Evolutionary conservation across 2,888 invertebrate species (phyloP).

Genomic region (Amorpha juglandis): DNA sequence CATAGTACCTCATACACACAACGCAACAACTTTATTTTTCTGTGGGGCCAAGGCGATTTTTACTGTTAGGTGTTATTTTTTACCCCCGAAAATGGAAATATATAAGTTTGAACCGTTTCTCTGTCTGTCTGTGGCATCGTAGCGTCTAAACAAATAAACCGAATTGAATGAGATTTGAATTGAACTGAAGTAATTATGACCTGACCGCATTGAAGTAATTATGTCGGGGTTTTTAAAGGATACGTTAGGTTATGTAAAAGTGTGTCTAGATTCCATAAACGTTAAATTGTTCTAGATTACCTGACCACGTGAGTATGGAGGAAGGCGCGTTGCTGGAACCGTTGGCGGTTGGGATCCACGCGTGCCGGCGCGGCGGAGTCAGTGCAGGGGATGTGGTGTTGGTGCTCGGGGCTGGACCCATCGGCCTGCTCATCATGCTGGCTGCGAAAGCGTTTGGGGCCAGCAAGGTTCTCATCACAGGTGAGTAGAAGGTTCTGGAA

Average conservation of each 20-base stretch:
- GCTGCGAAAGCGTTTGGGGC: conserved; percentile 95
- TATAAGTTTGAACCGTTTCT: too few species aligned
- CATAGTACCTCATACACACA: too few species aligned
- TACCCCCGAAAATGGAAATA: too few species aligned
- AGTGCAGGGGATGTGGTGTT: conserved; percentile 88
- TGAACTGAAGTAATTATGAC: too few species aligned
- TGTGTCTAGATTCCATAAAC: not conserved
- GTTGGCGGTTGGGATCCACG: conserved; percentile 96
- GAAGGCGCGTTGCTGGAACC: conserved; percentile 98
- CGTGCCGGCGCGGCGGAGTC: conserved; percentile 93
- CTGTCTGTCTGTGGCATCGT: too few species aligned
- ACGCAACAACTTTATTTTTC: too few species aligned
- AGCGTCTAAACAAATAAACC: too few species aligned
- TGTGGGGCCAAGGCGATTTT: too few species aligned
- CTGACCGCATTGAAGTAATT: too few species aligned
- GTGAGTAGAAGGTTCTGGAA: conserved; percentile 60
- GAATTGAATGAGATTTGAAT: too few species aligned
- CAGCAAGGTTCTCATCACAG: conserved; percentile 89
- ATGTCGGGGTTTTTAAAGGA: too few species aligned
- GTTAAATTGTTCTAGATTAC: conserved; percentile 86
- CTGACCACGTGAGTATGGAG: conserved; percentile 94
- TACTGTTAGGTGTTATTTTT: too few species aligned
- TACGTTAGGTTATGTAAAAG: not conserved
- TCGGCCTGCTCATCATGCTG: conserved; percentile 92
- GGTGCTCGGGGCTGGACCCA: conserved; percentile 94